These are phyloP conservation scores for Vultur gryphus DNA, from an alignment of 2,797 vertebrate species.

Conservation along the genomic window DNA sequence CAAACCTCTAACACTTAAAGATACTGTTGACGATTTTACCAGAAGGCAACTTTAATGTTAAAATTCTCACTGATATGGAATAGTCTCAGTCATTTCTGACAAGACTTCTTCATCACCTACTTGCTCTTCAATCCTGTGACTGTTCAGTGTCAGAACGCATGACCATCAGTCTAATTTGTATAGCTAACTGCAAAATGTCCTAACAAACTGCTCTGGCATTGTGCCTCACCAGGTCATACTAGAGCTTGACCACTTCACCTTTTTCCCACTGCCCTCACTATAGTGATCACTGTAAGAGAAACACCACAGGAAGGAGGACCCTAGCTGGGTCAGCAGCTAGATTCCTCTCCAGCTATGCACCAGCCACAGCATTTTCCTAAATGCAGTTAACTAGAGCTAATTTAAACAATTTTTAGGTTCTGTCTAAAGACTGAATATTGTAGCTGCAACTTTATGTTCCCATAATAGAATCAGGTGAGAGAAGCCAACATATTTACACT, in stretches of 20 bases:
- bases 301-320: background rate
- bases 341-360: background rate
- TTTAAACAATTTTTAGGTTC: background rate
- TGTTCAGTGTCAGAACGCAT: background rate
- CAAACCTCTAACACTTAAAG: background rate
- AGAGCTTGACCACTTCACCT: background rate
- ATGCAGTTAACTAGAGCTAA: background rate
- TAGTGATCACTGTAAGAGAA: accelerated
- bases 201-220: background rate
- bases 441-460: background rate
- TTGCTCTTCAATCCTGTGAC: background rate
- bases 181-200: background rate
- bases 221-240: background rate
- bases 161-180: background rate
- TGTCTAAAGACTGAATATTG: background rate
- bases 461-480: background rate
- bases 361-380: background rate
- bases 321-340: background rate
- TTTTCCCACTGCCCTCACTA: background rate
- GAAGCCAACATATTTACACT: background rate
- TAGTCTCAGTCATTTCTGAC: background rate
- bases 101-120: background rate
- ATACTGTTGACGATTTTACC: background rate
- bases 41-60: background rate
- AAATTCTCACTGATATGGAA: background rate